Evolutionary conservation across 2,113 vertebrate genomes (phyloP), one percentile per base, ranked within the genome.

Genomic region (Panurus biarmicus): DNA sequence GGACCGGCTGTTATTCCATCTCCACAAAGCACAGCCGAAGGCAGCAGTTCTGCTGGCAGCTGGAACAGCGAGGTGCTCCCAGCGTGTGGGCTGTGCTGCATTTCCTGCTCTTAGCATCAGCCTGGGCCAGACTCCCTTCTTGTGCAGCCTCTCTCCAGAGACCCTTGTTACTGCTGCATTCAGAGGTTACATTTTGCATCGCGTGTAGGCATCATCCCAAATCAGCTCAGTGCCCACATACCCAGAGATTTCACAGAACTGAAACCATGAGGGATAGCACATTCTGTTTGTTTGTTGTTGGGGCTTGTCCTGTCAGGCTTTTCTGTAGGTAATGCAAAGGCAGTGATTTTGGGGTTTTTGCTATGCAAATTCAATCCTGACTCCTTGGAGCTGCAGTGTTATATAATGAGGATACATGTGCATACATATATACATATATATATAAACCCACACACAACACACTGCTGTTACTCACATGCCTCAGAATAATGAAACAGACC

Each of bases 141-240:
- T 4, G 29, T 10, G 31, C 24, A 64, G 71, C 22, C 11, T 71
- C 44, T 66, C 33, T 58, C 5, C n/a, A 31, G 79, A 42, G 56
- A 12, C 38, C 11, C 1, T 6, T 35, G 48, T 13, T 58, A 0
- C 67, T 77, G 80, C 81, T 85, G 73, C 15, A 1, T 3, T 29
- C 65, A 11, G 73, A 33, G 77, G 47, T 29, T 35, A 1, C n/a
- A 2, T 22, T 38, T 60, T 80, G 67, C 64, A 1, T 7, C 1
- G 1, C 0, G 3, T 9, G 38, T 29, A 20, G 72, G 58, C 64
- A 81, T 11, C 60, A 31, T 5, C 93, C 60, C 61, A 15, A 11
- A 33, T 10, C 78, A 47, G 19, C 48, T 44, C 89, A 4, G 51
- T 3, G 38, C 4, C 0, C 4, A 1, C 0, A 15, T 6, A 3